Evolutionary conservation across 2,797 vertebrate genomes (phyloP).

Genomic region (Salmo trutta): DNA sequence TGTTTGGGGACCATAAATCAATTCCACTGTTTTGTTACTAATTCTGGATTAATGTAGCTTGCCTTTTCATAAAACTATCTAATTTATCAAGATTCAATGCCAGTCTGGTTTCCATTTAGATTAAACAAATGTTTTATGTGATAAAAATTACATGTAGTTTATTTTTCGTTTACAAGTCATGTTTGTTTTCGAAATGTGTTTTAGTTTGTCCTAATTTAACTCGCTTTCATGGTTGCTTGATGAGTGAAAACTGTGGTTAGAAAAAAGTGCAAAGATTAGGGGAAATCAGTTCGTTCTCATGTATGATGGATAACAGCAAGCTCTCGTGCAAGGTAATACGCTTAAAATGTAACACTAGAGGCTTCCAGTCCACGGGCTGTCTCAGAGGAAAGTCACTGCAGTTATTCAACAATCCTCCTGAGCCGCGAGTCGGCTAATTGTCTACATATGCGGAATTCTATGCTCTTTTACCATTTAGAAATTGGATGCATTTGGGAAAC

Average conservation of each 20-base stretch:
- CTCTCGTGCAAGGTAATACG: slow-evolving; percentile 64
- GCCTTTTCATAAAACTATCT: background rate
- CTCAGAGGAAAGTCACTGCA: slow-evolving; percentile 75
- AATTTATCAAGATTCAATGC: background rate
- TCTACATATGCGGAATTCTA: slow-evolving; percentile 78
- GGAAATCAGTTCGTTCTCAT: slow-evolving; percentile 51
- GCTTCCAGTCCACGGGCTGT: slow-evolving; percentile 73
- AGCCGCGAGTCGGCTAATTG: slow-evolving; percentile 73
- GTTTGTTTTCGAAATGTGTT: slow-evolving; percentile 21
- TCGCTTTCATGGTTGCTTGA: background rate
- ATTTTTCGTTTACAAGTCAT: background rate
- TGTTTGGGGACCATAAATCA: slow-evolving; percentile 15
- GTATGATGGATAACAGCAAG: slow-evolving; percentile 73
- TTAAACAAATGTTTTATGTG: background rate
- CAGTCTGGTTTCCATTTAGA: background rate
- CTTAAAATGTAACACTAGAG: slow-evolving; percentile 82
- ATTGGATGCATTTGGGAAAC: slow-evolving; percentile 76
- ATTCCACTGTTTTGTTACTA: slow-evolving; percentile 26
- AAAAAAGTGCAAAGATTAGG: slow-evolving; percentile 23
- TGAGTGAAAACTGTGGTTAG: background rate
- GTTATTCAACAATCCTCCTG: slow-evolving; percentile 75
- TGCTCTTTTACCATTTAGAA: slow-evolving; percentile 72
- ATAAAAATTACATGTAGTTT: background rate
- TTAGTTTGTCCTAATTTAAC: background rate
- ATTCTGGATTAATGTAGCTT: background rate